Evolutionary conservation across 2,113 vertebrate genomes (phyloP).

Genomic region (Grallaria varia): DNA sequence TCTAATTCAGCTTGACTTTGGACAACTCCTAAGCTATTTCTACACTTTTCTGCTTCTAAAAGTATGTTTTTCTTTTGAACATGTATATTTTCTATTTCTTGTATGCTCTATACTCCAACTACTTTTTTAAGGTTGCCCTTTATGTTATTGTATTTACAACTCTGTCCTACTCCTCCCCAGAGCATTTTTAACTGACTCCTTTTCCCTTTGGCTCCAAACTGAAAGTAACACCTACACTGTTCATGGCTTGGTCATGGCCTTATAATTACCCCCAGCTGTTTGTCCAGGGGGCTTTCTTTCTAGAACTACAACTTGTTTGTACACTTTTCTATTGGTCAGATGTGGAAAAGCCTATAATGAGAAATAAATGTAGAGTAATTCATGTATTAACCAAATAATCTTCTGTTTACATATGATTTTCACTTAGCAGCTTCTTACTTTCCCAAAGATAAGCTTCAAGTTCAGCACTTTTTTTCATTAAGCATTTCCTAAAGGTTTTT

Average conservation of each 20-base stretch:
- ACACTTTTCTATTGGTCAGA: not conserved
- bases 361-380: not conserved
- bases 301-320: not conserved
- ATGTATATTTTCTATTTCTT: not conserved
- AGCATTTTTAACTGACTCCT: not conserved
- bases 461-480: not conserved
- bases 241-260: not conserved
- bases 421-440: not conserved
- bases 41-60: not conserved
- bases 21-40: not conserved
- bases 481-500: not conserved
- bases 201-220: not conserved
- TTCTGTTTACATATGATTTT: not conserved
- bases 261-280: not conserved
- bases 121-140: not conserved
- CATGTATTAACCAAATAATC: not conserved
- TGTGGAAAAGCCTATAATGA: not conserved
- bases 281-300: not conserved
- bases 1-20: not conserved
- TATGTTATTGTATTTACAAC: not conserved
- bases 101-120: not conserved
- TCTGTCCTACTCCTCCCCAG: not conserved
- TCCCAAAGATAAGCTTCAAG: not conserved
- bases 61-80: not conserved
- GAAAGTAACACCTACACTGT: constrained; percentile 8